A percentile compares a stretch with the other conserved stretches of the same genome.
Conservation (phyloP, 92 coral and sea anemone genomes). For the Desmophyllum pertusum region DNA sequence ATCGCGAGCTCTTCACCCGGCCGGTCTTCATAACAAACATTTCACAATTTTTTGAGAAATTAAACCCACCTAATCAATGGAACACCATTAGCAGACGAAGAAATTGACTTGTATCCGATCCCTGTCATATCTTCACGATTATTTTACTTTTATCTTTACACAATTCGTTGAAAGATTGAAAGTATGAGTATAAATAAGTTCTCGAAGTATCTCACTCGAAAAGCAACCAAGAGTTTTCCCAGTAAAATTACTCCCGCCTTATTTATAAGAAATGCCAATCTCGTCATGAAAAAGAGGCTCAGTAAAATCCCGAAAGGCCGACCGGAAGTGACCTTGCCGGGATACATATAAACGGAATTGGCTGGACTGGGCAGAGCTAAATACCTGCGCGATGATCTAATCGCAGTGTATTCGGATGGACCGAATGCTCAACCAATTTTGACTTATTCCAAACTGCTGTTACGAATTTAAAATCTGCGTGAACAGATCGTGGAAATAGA, state of each 20-base stretch:
- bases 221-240: conserved; percentile 9
- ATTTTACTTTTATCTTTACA: not conserved
- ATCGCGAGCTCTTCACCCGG: not conserved
- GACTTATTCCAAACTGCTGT: not conserved
- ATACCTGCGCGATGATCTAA: conserved; percentile 1
- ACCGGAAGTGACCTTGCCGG: conserved; percentile 3
- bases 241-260: conserved; percentile 36
- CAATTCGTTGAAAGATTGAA: not conserved
- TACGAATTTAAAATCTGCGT: not conserved
- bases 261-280: conserved; percentile 2
- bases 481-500: not conserved
- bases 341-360: not conserved
- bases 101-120: conserved; percentile 36
- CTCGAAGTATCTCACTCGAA: not conserved
- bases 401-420: not conserved
- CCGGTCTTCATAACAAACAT: not conserved
- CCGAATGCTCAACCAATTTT: not conserved
- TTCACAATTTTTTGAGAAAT: not conserved
- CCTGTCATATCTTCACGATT: conserved; percentile 24
- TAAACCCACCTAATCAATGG: conserved; percentile 59
- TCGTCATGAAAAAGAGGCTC: conserved; percentile 39
- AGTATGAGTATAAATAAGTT: not conserved
- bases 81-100: conserved; percentile 47
- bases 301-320: conserved; percentile 1
- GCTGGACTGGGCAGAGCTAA: too few species aligned